Evolutionary conservation across 2,797 vertebrate species (phyloP).

Genomic region (Phylloscopus collybita): DNA sequence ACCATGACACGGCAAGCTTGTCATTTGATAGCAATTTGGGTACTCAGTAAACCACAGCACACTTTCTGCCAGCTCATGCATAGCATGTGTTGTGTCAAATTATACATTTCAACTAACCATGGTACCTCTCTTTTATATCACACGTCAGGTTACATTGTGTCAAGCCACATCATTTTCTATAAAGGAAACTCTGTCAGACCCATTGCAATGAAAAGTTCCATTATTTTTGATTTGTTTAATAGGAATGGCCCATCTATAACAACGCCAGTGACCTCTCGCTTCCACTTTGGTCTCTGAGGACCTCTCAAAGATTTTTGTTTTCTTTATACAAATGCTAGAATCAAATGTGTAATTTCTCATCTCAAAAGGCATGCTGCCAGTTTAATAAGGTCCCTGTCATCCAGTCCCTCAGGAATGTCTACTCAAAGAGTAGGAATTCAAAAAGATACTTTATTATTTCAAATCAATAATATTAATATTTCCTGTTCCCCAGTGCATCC

Average conservation of each 20-base stretch:
- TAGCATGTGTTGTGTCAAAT: neutral
- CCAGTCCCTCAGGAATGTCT: slow-evolving; percentile 3
- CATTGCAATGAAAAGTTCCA: neutral
- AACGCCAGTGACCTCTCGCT: neutral
- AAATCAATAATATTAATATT: slow-evolving; percentile 20
- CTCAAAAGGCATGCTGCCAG: slow-evolving; percentile 23
- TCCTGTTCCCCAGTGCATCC: neutral
- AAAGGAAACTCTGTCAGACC: neutral
- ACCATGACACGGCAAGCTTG: neutral
- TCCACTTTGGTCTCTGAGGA: neutral
- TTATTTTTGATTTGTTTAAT: slow-evolving; percentile 8
- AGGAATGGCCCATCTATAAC: neutral
- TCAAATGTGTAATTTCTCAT: slow-evolving; percentile 17
- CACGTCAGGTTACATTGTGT: neutral
- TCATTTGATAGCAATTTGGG: neutral
- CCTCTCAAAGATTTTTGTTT: slow-evolving; percentile 14
- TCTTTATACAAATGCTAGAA: slow-evolving; percentile 23
- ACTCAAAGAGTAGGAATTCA: slow-evolving; percentile 42
- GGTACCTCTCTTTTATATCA: slow-evolving; percentile 1
- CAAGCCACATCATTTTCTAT: neutral
- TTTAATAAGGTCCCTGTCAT: slow-evolving; percentile 58
- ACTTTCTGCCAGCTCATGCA: neutral
- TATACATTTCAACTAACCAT: neutral
- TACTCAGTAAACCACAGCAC: neutral
- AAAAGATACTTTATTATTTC: slow-evolving; percentile 28